phyloP scores from a whole-genome alignment of 1,140 invertebrate species.

The Pachypsylla venusta region DNA sequence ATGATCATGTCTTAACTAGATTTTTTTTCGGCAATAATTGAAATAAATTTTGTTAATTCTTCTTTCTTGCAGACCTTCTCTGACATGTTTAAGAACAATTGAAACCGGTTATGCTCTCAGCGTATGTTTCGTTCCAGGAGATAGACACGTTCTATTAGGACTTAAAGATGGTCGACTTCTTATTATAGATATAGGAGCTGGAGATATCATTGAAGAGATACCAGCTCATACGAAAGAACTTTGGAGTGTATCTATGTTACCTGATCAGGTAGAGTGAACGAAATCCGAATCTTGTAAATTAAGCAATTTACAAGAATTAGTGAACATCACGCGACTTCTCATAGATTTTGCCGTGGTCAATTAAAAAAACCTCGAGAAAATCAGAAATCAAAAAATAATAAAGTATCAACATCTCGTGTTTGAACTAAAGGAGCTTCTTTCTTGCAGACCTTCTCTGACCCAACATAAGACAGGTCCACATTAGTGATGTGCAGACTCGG shows the following conservation, averaged over 20 bases:
- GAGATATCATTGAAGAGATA: conserved; percentile 57
- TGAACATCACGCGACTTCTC: no score
- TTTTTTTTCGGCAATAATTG: no score
- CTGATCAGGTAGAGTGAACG: conserved; percentile 60
- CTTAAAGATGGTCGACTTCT: conserved; percentile 73
- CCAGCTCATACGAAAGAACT: conserved; percentile 65
- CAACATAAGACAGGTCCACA: no score
- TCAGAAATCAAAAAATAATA: neutral
- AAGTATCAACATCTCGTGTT: conserved; percentile 9
- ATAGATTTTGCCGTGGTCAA: neutral
- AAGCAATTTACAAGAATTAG: conserved; percentile 8
- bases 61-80: conserved; percentile 41
- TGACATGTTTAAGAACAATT: conserved; percentile 68
- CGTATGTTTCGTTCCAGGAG: conserved; percentile 76
- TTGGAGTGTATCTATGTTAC: conserved; percentile 57
- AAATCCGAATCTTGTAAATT: no score
- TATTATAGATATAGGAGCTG: conserved; percentile 72
- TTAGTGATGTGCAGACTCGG: no score
- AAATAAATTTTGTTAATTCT: no score
- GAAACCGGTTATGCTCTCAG: conserved; percentile 47
- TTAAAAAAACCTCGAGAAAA: neutral
- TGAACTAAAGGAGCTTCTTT: no score
- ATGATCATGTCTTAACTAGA: no score
- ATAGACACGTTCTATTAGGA: conserved; percentile 77
- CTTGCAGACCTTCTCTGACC: no score